Evolutionary conservation across 2,888 invertebrate species (phyloP), one percentile per base, ranked within the genome.

Genomic region (Crematogaster levior): DNA sequence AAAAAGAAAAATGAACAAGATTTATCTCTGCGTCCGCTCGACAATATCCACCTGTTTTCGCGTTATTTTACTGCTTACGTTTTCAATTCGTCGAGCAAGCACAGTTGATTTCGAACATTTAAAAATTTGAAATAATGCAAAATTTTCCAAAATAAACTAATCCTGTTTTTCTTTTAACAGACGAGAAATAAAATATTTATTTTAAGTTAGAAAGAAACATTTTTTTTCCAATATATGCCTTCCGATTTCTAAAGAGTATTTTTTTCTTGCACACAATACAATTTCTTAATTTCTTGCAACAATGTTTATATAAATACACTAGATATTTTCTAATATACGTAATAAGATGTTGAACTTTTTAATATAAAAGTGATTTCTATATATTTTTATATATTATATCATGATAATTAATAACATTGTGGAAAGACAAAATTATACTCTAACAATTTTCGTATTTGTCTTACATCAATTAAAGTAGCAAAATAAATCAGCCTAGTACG

Each of bases 41-140:
- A 77, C 72, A 70, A 70, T 79, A 40, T 77, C 43, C 77, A 79
- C 77, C 77, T 79, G 72, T 70, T 70, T 43, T 51, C 37, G 37
- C 34, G 18, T 77, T 70, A 68, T 68, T 70, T 77, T 56, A 40
- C 51, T 12, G 48, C 56, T n/a, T 18, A 15, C 12, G 18, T 7
- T 65, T 63, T 75, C 30, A 21, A 53, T 56, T 43, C 10, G 10
- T 43, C 48, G 51, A 7, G 12, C 27, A 24, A 73, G 34, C 46
- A 34, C 18, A 24, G 10, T 51, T n/a, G n/a, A 30, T 61, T 15
- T 53, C n/a, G 6, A 56, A 56, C 30, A 40, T 37, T 5, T 3
- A 63, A 3, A 24, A 37, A 65, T 65, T 75, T 7, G 15, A 63
- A 74, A n/a, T 34, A 48, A 34, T 70, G 10, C 24, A 46, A 61